Conservation (phyloP, 2,113 vertebrate species). For the Silurus meridionalis region DNA sequence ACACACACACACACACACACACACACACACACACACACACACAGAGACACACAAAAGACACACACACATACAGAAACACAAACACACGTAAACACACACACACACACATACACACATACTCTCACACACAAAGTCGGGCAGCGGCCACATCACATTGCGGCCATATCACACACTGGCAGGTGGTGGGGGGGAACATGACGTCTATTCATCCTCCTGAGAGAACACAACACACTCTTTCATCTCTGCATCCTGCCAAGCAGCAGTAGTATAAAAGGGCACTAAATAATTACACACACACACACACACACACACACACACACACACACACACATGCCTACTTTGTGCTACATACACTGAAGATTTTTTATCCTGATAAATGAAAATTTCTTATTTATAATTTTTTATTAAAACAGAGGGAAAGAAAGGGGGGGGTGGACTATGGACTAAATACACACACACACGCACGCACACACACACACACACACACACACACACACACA, state of each 20-base stretch:
- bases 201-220: conserved; percentile 18
- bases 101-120: neutral
- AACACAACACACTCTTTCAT: conserved; percentile 4
- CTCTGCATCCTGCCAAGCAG: conserved; percentile 5
- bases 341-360: neutral
- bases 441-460: too few species aligned
- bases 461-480: too few species aligned
- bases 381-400: neutral
- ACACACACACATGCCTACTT: neutral
- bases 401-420: neutral
- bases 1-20: too few species aligned
- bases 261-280: neutral
- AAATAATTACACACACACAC: neutral
- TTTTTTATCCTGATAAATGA: neutral
- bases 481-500: too few species aligned
- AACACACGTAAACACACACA: neutral
- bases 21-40: too few species aligned
- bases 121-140: neutral
- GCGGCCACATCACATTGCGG: conserved; percentile 4
- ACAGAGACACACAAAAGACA: neutral
- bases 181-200: conserved; percentile 5
- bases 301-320: conserved; percentile 17
- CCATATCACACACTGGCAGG: conserved; percentile 24
- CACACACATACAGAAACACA: neutral
- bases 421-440: too few species aligned